A percentile compares a stretch with the other conserved stretches of the same genome.
Evolutionary conservation across 2,797 vertebrate genomes (phyloP).

Genomic region (Phalanger gymnotis): DNA sequence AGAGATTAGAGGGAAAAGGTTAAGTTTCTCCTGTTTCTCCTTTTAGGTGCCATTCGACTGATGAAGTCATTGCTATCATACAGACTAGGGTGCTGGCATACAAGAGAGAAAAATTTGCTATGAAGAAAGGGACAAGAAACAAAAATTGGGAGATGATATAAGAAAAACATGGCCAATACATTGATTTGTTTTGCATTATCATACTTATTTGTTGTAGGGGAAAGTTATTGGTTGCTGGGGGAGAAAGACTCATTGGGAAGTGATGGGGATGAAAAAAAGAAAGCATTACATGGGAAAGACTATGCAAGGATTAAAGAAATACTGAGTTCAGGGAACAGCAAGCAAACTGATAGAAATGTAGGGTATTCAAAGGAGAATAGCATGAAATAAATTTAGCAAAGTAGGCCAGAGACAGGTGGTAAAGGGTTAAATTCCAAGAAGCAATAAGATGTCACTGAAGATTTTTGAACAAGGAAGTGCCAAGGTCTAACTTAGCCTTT

Average conservation of each 20-base stretch:
- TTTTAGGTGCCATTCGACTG: constrained; percentile 11
- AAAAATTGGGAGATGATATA: neutral
- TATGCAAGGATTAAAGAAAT: neutral
- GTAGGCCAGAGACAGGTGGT: neutral
- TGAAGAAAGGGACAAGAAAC: neutral
- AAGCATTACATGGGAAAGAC: neutral
- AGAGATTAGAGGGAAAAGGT: neutral
- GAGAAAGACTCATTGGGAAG: neutral
- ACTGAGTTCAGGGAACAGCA: neutral
- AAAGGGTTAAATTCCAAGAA: neutral
- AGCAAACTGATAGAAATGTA: neutral
- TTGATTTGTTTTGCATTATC: neutral
- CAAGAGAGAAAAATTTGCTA: neutral
- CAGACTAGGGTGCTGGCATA: neutral
- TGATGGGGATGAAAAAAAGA: neutral
- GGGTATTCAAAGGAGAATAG: neutral
- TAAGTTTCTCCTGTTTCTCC: neutral
- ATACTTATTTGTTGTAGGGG: neutral
- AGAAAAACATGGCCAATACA: neutral
- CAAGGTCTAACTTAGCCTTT: neutral
- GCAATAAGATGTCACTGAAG: neutral
- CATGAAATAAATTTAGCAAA: neutral
- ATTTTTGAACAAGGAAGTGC: neutral
- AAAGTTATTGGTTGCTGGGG: neutral
- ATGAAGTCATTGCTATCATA: neutral